Conservation (phyloP, 1,140 invertebrate genomes). For the Augochlora pura region DNA sequence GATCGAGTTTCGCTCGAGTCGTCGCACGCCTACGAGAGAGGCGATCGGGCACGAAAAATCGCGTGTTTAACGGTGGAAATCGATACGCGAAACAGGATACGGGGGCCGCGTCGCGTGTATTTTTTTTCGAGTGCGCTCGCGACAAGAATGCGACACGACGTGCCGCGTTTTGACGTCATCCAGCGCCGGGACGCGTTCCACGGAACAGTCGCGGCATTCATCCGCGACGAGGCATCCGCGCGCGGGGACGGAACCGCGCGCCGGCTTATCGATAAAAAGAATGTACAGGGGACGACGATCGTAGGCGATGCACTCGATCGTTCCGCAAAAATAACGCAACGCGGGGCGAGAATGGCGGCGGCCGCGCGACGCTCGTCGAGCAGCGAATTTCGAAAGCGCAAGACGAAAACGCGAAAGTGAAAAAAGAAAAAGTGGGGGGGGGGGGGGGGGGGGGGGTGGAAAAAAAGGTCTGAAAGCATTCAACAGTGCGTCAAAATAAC, state of each 20-base stretch:
- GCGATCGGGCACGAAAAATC: not conserved
- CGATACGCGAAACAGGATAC: constrained; percentile 47
- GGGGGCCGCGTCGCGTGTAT: not conserved
- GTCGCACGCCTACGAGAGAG: not conserved
- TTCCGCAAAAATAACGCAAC: too few species aligned
- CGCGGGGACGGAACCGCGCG: constrained; percentile 17
- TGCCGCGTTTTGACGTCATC: constrained; percentile 43
- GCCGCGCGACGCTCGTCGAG: not conserved
- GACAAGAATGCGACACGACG: constrained; percentile 42
- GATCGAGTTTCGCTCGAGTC: too few species aligned
- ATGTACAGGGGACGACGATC: not conserved
- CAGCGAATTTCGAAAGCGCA: constrained; percentile 2
- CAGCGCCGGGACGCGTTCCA: constrained; percentile 31
- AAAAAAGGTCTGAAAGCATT: not conserved
- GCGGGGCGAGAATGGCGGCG: too few species aligned
- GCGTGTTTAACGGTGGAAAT: not conserved
- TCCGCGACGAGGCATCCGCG: constrained; percentile 2
- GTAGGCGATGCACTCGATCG: not conserved
- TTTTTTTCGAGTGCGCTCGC: constrained; percentile 39
- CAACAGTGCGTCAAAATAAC: constrained; percentile 24
- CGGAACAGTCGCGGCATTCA: constrained; percentile 54
- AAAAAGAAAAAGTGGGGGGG: not conserved
- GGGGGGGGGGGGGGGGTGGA: too few species aligned
- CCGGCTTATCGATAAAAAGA: constrained; percentile 31
- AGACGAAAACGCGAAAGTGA: not conserved